phyloP scores from a whole-genome alignment of 1,140 invertebrate genomes.

The Lordiphosa collinella region DNA sequence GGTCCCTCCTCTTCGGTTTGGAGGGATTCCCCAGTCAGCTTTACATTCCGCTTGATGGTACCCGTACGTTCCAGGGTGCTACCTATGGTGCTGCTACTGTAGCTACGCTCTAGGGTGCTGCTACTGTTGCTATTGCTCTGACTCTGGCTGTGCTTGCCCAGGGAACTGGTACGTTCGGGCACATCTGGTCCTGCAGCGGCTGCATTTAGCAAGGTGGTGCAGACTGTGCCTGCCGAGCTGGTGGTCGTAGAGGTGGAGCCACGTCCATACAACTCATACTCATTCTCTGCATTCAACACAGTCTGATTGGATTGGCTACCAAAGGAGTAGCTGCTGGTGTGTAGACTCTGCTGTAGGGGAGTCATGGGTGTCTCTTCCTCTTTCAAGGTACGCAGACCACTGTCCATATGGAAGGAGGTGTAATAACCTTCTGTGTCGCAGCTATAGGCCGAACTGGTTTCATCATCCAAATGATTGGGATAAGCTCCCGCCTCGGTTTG shows the following conservation, averaged over 20 bases:
- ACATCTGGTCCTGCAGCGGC: constrained; percentile 82
- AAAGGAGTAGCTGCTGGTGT: constrained; percentile 82
- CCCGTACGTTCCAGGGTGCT: constrained; percentile 79
- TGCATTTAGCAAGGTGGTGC: constrained; percentile 85
- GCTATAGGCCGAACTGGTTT: constrained; percentile 95
- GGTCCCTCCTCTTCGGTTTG: constrained; percentile 27
- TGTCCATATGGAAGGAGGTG: constrained; percentile 97
- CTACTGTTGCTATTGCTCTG: constrained; percentile 79
- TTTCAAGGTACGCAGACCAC: constrained; percentile 91
- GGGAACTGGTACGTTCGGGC: constrained; percentile 87
- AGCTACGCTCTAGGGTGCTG: constrained; percentile 82
- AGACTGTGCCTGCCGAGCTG: constrained; percentile 93
- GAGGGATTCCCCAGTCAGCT: constrained; percentile 8
- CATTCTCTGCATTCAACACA: constrained; percentile 87
- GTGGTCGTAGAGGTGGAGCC: constrained; percentile 94
- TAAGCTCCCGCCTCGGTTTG: constrained; percentile 83
- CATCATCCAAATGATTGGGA: constrained; percentile 85
- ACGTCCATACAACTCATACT: constrained; percentile 93
- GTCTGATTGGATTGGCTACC: constrained; percentile 81
- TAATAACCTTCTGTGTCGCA: constrained; percentile 98
- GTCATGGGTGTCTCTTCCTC: constrained; percentile 88
- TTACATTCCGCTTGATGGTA: constrained; percentile 81
- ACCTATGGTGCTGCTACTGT: constrained; percentile 81
- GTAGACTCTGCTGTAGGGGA: constrained; percentile 83
- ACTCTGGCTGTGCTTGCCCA: constrained; percentile 81